phyloP scores from a whole-genome alignment of 2,888 invertebrate species.

The Halictus quadricinctus region DNA sequence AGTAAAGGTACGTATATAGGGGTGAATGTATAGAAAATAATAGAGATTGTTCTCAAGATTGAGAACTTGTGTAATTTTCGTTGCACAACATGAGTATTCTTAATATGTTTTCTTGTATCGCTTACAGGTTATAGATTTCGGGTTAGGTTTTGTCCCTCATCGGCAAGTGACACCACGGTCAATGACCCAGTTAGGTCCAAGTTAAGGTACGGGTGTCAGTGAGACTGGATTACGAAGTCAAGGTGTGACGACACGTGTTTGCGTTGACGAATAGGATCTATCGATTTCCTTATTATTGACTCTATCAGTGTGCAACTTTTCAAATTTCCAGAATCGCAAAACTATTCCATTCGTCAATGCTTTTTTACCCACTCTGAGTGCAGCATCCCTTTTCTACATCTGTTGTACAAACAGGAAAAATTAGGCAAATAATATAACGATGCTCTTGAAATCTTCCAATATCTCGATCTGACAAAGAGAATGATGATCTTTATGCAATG shows the following conservation, averaged over 20 bases:
- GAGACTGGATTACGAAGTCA: conserved; percentile 1
- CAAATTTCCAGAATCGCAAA: background rate
- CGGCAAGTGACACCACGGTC: background rate
- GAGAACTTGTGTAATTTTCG: too few relatives aligned
- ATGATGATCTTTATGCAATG: too few relatives aligned
- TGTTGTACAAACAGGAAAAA: background rate
- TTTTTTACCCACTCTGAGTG: background rate
- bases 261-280: background rate
- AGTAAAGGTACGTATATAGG: too few relatives aligned
- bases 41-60: too few relatives aligned
- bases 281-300: background rate
- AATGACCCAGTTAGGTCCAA: background rate
- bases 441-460: too few relatives aligned
- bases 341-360: background rate
- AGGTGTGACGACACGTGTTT: background rate
- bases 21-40: too few relatives aligned
- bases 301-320: too few relatives aligned
- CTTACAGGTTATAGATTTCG: background rate
- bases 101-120: background rate
- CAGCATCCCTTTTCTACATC: background rate
- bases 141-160: background rate
- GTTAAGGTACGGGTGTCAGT: background rate
- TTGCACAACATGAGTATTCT: background rate
- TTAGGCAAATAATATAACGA: too few relatives aligned
- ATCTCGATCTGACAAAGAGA: too few relatives aligned